Conservation (phyloP, 2,113 vertebrate species). For the Chitala chitala region DNA sequence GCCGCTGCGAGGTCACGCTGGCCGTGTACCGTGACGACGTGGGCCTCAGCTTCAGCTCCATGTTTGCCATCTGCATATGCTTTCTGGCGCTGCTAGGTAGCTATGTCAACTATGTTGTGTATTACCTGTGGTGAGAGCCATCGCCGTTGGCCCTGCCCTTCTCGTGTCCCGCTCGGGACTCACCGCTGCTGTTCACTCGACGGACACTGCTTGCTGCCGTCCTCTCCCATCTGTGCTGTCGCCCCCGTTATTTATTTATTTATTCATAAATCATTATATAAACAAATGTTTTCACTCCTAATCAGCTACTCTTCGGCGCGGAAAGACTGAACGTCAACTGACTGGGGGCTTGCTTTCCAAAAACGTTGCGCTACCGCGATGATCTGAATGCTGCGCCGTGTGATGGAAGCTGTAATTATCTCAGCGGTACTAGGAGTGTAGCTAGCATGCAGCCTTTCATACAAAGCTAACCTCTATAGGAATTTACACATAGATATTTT, state of each 20-base stretch:
- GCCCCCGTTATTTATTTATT: not conserved
- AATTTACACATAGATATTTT: too few species aligned
- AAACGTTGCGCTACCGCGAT: too few species aligned
- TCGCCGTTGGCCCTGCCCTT: conserved; percentile 1
- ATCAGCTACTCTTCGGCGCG: not conserved
- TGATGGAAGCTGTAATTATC: too few species aligned
- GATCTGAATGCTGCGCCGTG: too few species aligned
- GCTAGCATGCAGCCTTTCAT: too few species aligned
- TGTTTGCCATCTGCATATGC: conserved; percentile 81
- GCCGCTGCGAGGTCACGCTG: conserved; percentile 69
- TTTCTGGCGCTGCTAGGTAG: conserved; percentile 80
- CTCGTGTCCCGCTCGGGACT: not conserved
- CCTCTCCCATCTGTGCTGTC: conserved; percentile 2
- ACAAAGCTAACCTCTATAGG: too few species aligned
- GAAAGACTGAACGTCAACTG: not conserved
- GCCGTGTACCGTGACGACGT: conserved; percentile 72
- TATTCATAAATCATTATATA: not conserved
- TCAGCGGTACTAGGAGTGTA: too few species aligned
- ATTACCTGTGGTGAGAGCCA: conserved; percentile 47
- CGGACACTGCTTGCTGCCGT: not conserved
- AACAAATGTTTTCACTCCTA: not conserved
- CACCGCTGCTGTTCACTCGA: too few species aligned
- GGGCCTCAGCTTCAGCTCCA: conserved; percentile 79
- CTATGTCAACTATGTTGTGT: conserved; percentile 63
- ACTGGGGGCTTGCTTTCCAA: too few species aligned